These are phyloP conservation scores for Decapterus maruadsi DNA, from an alignment of 2,797 vertebrate species.

Conservation along the genomic window DNA sequence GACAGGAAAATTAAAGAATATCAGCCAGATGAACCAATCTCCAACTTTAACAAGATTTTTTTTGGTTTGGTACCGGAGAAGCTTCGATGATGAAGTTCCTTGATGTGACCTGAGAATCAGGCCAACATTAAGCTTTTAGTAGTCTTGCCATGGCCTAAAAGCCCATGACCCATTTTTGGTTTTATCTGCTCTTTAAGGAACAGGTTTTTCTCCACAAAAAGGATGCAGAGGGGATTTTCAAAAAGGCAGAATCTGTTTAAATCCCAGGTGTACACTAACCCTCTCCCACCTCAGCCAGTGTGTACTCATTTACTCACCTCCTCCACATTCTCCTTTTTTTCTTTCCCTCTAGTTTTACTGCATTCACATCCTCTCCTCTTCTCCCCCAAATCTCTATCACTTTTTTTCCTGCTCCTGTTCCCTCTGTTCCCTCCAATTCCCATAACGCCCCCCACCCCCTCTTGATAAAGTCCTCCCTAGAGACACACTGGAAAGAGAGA, in stretches of 20 bases:
- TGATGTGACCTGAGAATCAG: background rate
- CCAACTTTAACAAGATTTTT: background rate
- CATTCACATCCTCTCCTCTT: background rate
- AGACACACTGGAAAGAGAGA: constrained; percentile 53
- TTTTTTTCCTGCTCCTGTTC: background rate
- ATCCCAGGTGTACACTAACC: background rate
- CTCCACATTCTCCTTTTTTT: background rate
- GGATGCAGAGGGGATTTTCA: background rate
- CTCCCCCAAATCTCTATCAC: background rate
- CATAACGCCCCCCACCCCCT: background rate
- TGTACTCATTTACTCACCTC: background rate
- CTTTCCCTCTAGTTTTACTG: background rate
- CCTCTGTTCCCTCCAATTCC: background rate
- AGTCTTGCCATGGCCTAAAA: background rate
- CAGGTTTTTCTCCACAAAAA: background rate
- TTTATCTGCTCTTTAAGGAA: constrained; percentile 16
- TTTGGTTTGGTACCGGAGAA: background rate
- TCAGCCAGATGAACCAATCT: background rate
- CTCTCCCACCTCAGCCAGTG: background rate
- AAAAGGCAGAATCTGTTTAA: background rate
- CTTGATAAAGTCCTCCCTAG: constrained; percentile 55
- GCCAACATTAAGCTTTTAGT: constrained; percentile 12
- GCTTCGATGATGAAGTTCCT: background rate
- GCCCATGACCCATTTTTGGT: constrained; percentile 7
- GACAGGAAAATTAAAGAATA: constrained; percentile 11